phyloP scores from a whole-genome alignment of 2,113 vertebrate genomes.

The Lipophrys pholis region DNA sequence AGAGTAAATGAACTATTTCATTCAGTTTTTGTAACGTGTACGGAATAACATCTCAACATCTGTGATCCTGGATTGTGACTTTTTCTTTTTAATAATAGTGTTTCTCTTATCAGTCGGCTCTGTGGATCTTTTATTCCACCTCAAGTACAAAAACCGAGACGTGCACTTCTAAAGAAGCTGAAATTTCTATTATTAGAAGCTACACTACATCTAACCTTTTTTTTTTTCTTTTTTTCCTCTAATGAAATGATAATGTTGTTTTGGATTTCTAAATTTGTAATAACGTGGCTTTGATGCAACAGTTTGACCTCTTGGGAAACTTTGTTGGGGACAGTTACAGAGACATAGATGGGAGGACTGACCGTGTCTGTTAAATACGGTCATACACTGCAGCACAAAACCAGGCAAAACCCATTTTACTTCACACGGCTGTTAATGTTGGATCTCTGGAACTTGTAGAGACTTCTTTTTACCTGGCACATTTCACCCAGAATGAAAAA shows the following conservation, averaged over 20 bases:
- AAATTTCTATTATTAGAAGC: slow-evolving; percentile 16
- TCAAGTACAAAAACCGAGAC: slow-evolving; percentile 35
- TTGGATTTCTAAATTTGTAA: slow-evolving; percentile 22
- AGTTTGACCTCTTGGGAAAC: neutral
- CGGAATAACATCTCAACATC: slow-evolving; percentile 11
- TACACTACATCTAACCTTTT: slow-evolving; percentile 15
- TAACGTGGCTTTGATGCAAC: slow-evolving; percentile 19
- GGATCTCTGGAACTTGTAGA: too few relatives aligned
- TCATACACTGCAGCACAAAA: slow-evolving; percentile 4
- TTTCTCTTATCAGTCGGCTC: too few relatives aligned
- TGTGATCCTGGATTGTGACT: slow-evolving; percentile 1
- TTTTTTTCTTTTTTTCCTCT: neutral
- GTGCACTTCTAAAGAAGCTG: slow-evolving; percentile 15
- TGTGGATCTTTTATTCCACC: too few relatives aligned
- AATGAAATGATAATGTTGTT: slow-evolving; percentile 16
- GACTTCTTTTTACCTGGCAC: too few relatives aligned
- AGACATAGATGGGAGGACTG: slow-evolving; percentile 11
- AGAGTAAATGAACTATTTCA: slow-evolving; percentile 46
- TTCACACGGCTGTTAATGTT: too few relatives aligned
- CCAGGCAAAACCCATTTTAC: too few relatives aligned
- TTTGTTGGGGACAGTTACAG: slow-evolving; percentile 3
- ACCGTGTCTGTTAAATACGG: slow-evolving; percentile 1
- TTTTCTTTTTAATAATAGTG: slow-evolving; percentile 1
- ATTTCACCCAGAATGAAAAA: too few relatives aligned
- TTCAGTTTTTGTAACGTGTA: slow-evolving; percentile 39